These are phyloP conservation scores for Neomorphus geoffroyi DNA, from an alignment of 2,797 vertebrate genomes.

Conservation along the genomic window DNA sequence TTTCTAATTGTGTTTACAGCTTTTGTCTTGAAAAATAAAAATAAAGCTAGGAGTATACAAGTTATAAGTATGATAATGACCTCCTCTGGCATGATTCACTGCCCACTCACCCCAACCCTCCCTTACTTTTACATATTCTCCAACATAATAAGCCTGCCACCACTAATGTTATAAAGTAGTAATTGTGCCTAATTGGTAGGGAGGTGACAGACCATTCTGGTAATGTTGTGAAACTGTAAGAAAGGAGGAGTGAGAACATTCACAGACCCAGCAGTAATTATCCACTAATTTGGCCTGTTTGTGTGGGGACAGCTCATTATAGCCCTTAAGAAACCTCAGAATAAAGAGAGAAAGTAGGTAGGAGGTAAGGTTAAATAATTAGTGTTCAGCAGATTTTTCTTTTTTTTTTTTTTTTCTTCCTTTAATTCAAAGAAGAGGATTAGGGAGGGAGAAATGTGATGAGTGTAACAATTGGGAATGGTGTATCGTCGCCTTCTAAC, in stretches of 20 bases:
- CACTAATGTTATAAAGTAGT: slow-evolving; percentile 92
- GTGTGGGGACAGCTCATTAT: slow-evolving; percentile 98
- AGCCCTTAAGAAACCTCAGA: slow-evolving; percentile 90
- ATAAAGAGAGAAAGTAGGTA: slow-evolving; percentile 92
- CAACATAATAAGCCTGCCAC: slow-evolving; percentile 91
- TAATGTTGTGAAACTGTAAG: slow-evolving; percentile 88
- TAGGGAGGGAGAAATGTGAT: slow-evolving; percentile 85
- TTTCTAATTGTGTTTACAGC: not conserved
- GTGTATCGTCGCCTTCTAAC: slow-evolving; percentile 39
- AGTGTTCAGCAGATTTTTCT: slow-evolving; percentile 69
- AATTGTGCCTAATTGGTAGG: slow-evolving; percentile 99
- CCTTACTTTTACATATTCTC: slow-evolving; percentile 82
- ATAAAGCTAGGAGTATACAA: slow-evolving; percentile 14
- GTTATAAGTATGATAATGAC: slow-evolving; percentile 40
- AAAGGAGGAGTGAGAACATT: slow-evolving; percentile 86
- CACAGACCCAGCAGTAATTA: slow-evolving; percentile 93
- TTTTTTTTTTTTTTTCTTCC: slow-evolving; percentile 46
- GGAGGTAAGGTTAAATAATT: slow-evolving; percentile 93
- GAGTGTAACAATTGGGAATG: slow-evolving; percentile 82
- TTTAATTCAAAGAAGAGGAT: slow-evolving; percentile 85
- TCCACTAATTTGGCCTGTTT: slow-evolving; percentile 98
- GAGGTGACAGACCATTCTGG: slow-evolving; percentile 94
- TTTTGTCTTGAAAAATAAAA: slow-evolving; percentile 47
- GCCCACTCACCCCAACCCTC: slow-evolving; percentile 44
- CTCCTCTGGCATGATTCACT: slow-evolving; percentile 54